Percentiles rank a stretch among this genome's conserved stretches.
Conservation (phyloP, 2,888 invertebrate genomes). For the Acheta domesticus region DNA sequence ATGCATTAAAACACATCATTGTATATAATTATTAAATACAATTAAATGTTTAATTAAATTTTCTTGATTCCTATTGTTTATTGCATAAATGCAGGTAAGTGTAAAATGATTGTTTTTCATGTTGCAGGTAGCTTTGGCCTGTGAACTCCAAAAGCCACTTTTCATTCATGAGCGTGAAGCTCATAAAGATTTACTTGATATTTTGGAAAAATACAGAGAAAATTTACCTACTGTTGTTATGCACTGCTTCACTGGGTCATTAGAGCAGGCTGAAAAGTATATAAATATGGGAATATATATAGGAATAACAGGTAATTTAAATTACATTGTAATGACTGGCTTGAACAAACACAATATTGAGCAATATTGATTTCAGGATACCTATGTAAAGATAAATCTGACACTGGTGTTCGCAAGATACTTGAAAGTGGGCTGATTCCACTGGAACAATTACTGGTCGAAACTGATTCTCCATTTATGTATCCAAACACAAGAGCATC, state of each 20-base stretch:
- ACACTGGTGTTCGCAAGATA: slow-evolving; percentile 80
- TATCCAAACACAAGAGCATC: slow-evolving; percentile 92
- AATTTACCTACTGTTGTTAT: slow-evolving; percentile 77
- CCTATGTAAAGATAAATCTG: slow-evolving; percentile 88
- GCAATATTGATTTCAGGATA: slow-evolving; percentile 58
- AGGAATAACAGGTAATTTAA: slow-evolving; percentile 67
- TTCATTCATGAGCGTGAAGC: slow-evolving; percentile 92
- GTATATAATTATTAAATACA: too few relatives aligned
- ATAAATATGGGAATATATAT: slow-evolving; percentile 82
- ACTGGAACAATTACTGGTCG: slow-evolving; percentile 78
- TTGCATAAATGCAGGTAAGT: too few relatives aligned
- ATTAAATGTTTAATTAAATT: too few relatives aligned
- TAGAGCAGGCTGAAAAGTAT: slow-evolving; percentile 78
- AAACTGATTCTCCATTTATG: slow-evolving; percentile 95
- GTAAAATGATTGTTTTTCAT: background rate
- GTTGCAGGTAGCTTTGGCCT: slow-evolving; percentile 73
- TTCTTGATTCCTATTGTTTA: too few relatives aligned
- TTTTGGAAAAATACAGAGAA: slow-evolving; percentile 56
- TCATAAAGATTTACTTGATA: slow-evolving; percentile 76
- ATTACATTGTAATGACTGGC: slow-evolving; percentile 23
- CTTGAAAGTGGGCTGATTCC: slow-evolving; percentile 77
- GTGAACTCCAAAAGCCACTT: slow-evolving; percentile 79
- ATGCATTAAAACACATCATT: too few relatives aligned
- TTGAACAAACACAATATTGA: background rate
- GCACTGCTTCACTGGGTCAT: slow-evolving; percentile 88